Percentiles rank a stretch among this genome's conserved stretches.
phyloP scores from a whole-genome alignment of 2,888 invertebrate species.

The Drosophila merina region DNA sequence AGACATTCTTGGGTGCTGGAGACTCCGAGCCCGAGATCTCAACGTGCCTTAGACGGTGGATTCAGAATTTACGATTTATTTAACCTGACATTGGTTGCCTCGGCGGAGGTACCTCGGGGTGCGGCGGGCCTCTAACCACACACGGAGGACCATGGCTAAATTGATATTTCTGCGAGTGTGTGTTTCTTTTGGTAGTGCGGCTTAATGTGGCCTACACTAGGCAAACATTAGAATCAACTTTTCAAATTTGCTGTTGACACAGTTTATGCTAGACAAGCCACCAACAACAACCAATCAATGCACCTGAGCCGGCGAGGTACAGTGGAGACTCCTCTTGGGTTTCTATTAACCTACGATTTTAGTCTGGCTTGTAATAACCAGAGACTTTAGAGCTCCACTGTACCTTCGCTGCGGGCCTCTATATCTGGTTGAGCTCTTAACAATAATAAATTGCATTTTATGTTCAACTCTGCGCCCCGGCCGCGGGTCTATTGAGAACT shows the following conservation, averaged over 20 bases:
- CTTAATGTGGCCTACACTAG: slow-evolving; percentile 44
- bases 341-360: too few species aligned
- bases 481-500: slow-evolving; percentile 55
- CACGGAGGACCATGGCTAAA: slow-evolving; percentile 61
- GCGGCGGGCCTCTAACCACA: slow-evolving; percentile 21
- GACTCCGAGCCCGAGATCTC: slow-evolving; percentile 14
- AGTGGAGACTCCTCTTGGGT: not conserved
- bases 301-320: slow-evolving; percentile 57
- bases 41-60: slow-evolving; percentile 19
- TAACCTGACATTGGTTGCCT: slow-evolving; percentile 51
- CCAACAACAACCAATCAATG: slow-evolving; percentile 40
- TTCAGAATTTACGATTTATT: slow-evolving; percentile 63
- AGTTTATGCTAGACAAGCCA: slow-evolving; percentile 55
- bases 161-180: slow-evolving; percentile 43
- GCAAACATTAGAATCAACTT: slow-evolving; percentile 72
- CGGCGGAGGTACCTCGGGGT: not conserved
- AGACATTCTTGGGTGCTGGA: slow-evolving; percentile 60
- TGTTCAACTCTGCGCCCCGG: slow-evolving; percentile 24
- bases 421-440: slow-evolving; percentile 9
- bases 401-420: slow-evolving; percentile 13
- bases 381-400: not conserved
- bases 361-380: not conserved
- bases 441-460: slow-evolving; percentile 68
- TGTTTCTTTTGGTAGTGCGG: slow-evolving; percentile 35
- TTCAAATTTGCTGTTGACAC: slow-evolving; percentile 76